Base-by-base conservation (phyloP, 2,113 vertebrate genomes). In the Vidua chalybeata region DNA sequence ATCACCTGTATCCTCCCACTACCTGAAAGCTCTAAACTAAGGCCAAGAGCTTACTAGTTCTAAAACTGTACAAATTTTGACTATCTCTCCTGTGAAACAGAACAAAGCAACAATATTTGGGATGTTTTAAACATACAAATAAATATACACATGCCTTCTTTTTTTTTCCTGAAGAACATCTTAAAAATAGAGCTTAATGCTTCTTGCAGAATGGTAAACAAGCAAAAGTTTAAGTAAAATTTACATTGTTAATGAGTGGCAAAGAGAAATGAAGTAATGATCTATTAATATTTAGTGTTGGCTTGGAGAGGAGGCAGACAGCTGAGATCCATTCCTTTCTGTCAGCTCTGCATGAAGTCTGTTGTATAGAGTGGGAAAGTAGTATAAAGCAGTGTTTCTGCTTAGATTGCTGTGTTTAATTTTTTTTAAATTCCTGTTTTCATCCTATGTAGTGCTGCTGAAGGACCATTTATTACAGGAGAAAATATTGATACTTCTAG, bases 401-500 rank as follows among this genome's bases (percentile, higher is more conserved):
- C 52, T 46, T 55, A 61, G 66, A 19, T 43, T 59, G 45, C 12
- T 41, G 10, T 24, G 45, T 27, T 76, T 68, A 54, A n/a, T n/a
- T 74, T 56, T 67, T 48, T 49, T 4, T 0, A 33, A 74, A 78
- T 27, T 67, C 56, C 33, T 68, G 8, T 30, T 56, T 80, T 93
- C 83, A 22, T 96, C 91, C 95, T 94, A 33, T 61, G 19, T 90
- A 99, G 99, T 66, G 97, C 96, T 63, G 97, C 96, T 55, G 97
- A 98, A 68, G 97, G 97, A 94, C 98, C 98, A 2, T 97, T 98
- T 83, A 76, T 98, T 91, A 97, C 97, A 41, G 97, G 97, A 45
- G 98, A 98, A 24, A 98, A 96, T 15, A 24, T 35, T 9, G 99
- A 99, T 15, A 99, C 99, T 7, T 97, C 98, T 72, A 99, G 99